Base-by-base conservation (phyloP, 1,140 invertebrate genomes). In the Eueides isabella region DNA sequence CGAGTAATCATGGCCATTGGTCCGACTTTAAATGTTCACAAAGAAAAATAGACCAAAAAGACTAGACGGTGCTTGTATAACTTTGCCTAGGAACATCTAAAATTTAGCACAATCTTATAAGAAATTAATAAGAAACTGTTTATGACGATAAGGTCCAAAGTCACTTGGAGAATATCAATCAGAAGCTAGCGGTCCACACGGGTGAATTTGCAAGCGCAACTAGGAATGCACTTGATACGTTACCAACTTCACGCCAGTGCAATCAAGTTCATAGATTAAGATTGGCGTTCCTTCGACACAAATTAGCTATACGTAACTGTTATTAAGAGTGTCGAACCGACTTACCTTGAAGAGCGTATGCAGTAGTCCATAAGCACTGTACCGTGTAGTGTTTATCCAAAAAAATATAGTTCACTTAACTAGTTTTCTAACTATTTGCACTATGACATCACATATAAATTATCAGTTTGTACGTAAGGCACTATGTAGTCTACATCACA, bases 231-330 rank as follows among this genome's bases (percentile, higher is more conserved):
- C 76, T 75, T 76, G 68, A 79, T 76, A 76, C 71, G 85, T 72
- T 19, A 63, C 80, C 61, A 82, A 85, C 84, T 89, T 92, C 90
- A 79, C 77, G 31, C 30, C 68, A 77, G 77, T 87, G 78, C 85
- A 90, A 91, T 89, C 90, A 91, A 92, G 90, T 91, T 92, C 90
- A 92, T 89, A 92, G 90, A 92, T 91, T 91, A 91, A 85, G 89
- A 92, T 88, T 89, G 89, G 84, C 90, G 80, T 89, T 84, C 82
- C 79, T 78, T 63, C 76, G 66, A 74, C 79, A 84, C 78, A 82
- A 82, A 85, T 84, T 79, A 80, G 67, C 72, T 71, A 82, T 55
- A 55, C 48, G 48, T 80, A 83, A 81, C 80, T 78, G 75, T 81
- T 78, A 80, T 81, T 78, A 80, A 77, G 5, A 55, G 7, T 55